Evolutionary conservation across 92 coral and sea anemone species (phyloP).

Genomic region (Epizoanthus ramosus): DNA sequence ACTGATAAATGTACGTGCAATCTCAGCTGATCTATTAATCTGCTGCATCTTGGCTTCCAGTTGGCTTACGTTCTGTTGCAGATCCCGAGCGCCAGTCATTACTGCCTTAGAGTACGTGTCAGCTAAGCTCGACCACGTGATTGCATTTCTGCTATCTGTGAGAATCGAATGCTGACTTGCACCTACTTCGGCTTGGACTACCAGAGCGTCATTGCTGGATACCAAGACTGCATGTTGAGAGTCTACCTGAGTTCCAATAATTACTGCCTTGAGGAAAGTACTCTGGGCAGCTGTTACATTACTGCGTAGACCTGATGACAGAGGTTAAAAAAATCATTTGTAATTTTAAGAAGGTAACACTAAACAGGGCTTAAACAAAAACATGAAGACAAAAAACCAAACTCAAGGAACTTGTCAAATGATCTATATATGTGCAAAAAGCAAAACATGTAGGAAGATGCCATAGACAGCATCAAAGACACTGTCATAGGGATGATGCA

Average conservation of each 20-base stretch:
- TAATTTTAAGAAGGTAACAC: not conserved
- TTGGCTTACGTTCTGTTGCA: constrained; percentile 52
- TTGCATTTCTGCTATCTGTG: constrained; percentile 42
- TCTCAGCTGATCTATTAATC: constrained; percentile 68
- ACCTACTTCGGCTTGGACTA: constrained; percentile 61
- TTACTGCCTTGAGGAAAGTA: constrained; percentile 46
- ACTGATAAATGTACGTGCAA: constrained; percentile 57
- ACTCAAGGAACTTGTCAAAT: no score
- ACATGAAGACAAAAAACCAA: no score
- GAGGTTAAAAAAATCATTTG: not conserved
- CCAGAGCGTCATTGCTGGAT: constrained; percentile 49
- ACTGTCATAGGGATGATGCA: no score
- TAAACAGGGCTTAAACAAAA: no score
- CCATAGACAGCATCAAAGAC: no score
- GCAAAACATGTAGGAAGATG: no score
- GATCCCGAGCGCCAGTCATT: constrained; percentile 41
- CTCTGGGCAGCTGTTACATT: constrained; percentile 64
- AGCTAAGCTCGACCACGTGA: constrained; percentile 40
- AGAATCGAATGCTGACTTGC: constrained; percentile 48
- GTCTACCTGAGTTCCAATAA: constrained; percentile 64
- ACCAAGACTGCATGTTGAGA: constrained; percentile 49
- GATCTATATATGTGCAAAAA: no score
- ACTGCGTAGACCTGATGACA: constrained; percentile 60
- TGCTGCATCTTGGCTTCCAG: constrained; percentile 60
- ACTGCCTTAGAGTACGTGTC: constrained; percentile 41